Base-by-base conservation (phyloP, 92 coral and sea anemone species). In the Blastomussa wellsi region DNA sequence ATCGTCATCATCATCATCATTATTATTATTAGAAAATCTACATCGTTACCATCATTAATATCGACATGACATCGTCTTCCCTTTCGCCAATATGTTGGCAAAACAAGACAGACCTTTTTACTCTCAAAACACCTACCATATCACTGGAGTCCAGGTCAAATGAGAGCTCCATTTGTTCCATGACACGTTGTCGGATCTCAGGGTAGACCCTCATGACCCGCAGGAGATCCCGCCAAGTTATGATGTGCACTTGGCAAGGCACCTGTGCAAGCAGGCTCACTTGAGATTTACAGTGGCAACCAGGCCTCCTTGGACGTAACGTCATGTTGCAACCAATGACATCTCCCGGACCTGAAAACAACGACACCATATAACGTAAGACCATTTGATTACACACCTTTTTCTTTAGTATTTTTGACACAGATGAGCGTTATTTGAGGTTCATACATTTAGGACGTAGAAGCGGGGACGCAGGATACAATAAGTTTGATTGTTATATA, bases 141-240 rank as follows among this genome's bases (percentile, higher is more conserved):
- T 81, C 84, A 7, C 53, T 37, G 39, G 74, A 83, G 20, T 82
- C 92, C 41, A 94, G 91, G 44, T 94, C 89, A 74, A 91, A 94
- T 22, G 96, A 88, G 13, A 94, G 91, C 74, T 91, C 91, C 33
- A 96, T 87, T 11, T 92, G 93, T 36, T 93, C 74, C 73, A 90
- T 85, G 49, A 96, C 82, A 20, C 85, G 76, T 44, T 92, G 89
- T 37, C 92, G 82, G 39, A 94, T 91, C 39, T 84, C 91, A 26
- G 98, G 95, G 79, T 94, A 96, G 37, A 91, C 93, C 44, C 64
- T 91, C 62, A 92, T 86, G 24, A 95, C 94, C 17, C 86, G 89
- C 36, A 94, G 74, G 5, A 96, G 89, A 48, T 96, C 98, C 79
- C 86, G 90, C 93, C 95, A 96, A 38, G 89, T 85, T 22, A 96